Evolutionary conservation across 2,797 vertebrate genomes (phyloP).

Genomic region (Phataginus tricuspis): DNA sequence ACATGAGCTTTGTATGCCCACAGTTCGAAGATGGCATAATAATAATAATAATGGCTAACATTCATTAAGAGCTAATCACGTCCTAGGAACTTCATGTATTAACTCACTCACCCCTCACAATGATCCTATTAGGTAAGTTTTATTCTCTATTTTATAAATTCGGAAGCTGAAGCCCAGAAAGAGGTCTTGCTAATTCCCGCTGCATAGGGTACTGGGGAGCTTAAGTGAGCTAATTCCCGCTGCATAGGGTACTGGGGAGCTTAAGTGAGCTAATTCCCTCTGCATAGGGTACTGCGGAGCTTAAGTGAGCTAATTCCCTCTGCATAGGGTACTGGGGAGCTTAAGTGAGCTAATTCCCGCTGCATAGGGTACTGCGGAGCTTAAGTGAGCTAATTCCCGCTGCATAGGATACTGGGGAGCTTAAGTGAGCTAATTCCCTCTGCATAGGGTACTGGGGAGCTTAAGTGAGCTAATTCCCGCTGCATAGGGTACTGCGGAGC

Average conservation of each 20-base stretch:
- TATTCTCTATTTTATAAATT: not conserved
- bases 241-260: no score
- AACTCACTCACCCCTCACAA: not conserved
- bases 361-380: not conserved
- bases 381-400: not conserved
- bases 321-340: not conserved
- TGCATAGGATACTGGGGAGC: no score
- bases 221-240: no score
- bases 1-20: slow-evolving; percentile 25
- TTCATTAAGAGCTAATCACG: not conserved
- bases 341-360: not conserved
- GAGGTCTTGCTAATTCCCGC: not conserved
- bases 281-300: no score
- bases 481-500: no score
- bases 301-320: no score
- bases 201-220: no score
- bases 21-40: not conserved
- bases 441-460: no score
- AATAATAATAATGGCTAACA: not conserved
- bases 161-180: not conserved
- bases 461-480: no score
- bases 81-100: not conserved
- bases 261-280: no score
- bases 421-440: no score
- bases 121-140: not conserved